Conservation (phyloP, 1,140 invertebrate species). For the Aphaenogaster rudis region DNA sequence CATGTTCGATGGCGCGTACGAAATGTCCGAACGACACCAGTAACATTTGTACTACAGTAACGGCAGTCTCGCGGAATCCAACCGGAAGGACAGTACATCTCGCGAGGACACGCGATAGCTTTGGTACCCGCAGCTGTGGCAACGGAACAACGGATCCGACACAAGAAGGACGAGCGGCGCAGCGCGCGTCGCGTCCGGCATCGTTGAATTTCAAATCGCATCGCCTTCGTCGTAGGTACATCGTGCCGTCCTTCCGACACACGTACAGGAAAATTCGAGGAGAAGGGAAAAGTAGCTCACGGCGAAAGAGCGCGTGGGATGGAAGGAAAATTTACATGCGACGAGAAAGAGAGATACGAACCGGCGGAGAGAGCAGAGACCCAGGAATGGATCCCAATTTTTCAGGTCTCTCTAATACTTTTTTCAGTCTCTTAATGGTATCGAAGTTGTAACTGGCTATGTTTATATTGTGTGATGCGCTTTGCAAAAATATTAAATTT, state of each 20-base stretch:
- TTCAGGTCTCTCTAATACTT: too few species aligned
- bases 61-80: conserved; percentile 45
- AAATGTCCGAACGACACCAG: conserved; percentile 34
- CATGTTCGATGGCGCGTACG: background rate
- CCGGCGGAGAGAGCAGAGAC: background rate
- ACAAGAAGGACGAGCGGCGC: conserved; percentile 62
- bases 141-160: conserved; percentile 61
- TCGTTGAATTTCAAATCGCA: conserved; percentile 83
- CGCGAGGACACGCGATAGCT: conserved; percentile 53
- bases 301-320: background rate
- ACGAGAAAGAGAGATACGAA: conserved; percentile 31
- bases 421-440: background rate
- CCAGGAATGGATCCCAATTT: background rate
- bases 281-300: conserved; percentile 44
- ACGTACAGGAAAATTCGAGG: background rate
- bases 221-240: background rate
- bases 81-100: conserved; percentile 66
- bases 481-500: background rate
- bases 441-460: background rate
- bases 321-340: conserved; percentile 39
- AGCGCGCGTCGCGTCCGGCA: conserved; percentile 77
- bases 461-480: background rate
- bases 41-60: conserved; percentile 53
- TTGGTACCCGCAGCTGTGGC: conserved; percentile 71
- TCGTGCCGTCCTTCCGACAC: conserved; percentile 8